phyloP scores from a whole-genome alignment of 2,113 vertebrate genomes.

The Neogale vison region DNA sequence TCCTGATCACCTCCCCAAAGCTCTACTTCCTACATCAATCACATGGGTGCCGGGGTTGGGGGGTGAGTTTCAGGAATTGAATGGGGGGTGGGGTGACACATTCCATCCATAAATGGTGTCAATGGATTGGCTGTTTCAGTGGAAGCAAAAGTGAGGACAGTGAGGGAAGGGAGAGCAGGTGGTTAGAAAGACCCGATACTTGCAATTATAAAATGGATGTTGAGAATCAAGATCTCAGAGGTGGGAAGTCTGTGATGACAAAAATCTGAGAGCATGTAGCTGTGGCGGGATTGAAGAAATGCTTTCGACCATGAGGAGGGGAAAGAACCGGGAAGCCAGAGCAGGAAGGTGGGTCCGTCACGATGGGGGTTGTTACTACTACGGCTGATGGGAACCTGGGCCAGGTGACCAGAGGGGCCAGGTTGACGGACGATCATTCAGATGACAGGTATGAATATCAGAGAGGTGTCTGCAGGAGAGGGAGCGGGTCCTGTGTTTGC shows the following conservation, averaged over 20 bases:
- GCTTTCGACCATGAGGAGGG: background rate
- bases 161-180: background rate
- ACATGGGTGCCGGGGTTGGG: fast-evolving
- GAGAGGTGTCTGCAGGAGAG: background rate
- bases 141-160: background rate
- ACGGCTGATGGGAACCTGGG: background rate
- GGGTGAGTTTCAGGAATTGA: background rate
- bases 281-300: background rate
- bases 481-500: background rate
- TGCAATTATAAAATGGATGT: background rate
- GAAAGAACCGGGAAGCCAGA: background rate
- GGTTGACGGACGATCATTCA: background rate
- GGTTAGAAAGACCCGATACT: background rate
- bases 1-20: background rate
- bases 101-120: background rate
- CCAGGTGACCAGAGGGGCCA: background rate
- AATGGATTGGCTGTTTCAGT: too few relatives aligned
- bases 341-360: background rate
- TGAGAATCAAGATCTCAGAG: background rate
- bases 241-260: background rate
- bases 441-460: too few relatives aligned
- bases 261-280: background rate
- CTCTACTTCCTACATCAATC: background rate
- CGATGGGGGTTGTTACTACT: background rate
- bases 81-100: background rate